Base-by-base conservation (phyloP, 1,140 invertebrate species). In the Cotesia chilonis region DNA sequence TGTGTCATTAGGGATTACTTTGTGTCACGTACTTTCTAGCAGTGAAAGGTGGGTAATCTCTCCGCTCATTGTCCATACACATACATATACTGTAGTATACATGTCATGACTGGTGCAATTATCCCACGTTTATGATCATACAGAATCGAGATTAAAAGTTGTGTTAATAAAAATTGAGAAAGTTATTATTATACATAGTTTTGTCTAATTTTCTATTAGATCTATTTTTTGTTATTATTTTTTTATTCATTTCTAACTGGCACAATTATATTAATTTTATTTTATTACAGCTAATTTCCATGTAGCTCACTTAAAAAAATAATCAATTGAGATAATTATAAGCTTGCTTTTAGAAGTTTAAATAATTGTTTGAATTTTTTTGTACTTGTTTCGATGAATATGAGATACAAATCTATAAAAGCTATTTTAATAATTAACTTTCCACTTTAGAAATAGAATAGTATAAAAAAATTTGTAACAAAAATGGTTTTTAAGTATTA, bases 11-110 rank as follows among this genome's bases (percentile, higher is more conserved):
- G 51, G 9, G 35, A 36, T 68, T 55, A 54, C 54, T 54, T 35
- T 55, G n/a, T 66, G 38, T 52, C 47, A 72, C 52, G 60, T 70
- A 74, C 73, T 74, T 74, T 74, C 73, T 71, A 74, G 37, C 68
- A 71, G 73, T 74, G 73, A 74, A 74, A 74, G 73, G 73, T 47
- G 5, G 41, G 41, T 74, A 74, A 71, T 67, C 69, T 74, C 73
- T 61, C 68, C 28, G 12, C 67, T 36, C 67, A 66, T 68, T 67
- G 73, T 74, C 60, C 5, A 10, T 7, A 47, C 5, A 41, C 2
- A 41, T 41, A 41, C 38, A 51, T 52, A 57, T 66, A 66, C 67
- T 60, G 47, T 52, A 54, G 59, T 71, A 74, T 69, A 54, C 57
- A 20, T 63, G 54, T 68, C 68, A 71, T 67, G 64, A 61, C 37